Percentiles rank a stretch among this genome's conserved stretches.
Evolutionary conservation across 1,140 invertebrate genomes (phyloP).

Genomic region (Hetaerina americana): DNA sequence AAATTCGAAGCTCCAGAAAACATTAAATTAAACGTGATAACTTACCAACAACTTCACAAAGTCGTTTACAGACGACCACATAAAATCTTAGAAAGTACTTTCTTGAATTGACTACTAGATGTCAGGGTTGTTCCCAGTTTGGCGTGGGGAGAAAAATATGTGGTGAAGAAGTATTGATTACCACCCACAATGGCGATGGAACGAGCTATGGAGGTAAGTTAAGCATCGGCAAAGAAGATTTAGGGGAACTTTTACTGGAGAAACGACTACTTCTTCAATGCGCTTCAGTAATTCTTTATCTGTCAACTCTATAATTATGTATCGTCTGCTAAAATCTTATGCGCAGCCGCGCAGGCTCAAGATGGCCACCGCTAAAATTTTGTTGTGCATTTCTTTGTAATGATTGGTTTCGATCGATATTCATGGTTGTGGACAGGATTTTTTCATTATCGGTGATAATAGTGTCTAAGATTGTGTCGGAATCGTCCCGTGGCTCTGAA

Average conservation of each 20-base stretch:
- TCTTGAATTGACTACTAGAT: slow-evolving; percentile 9
- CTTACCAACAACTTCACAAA: too few relatives aligned
- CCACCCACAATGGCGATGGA: background rate
- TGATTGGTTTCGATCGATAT: slow-evolving; percentile 22
- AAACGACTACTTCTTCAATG: background rate
- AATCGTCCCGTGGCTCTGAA: slow-evolving; percentile 7
- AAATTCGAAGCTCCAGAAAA: too few relatives aligned
- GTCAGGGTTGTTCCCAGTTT: slow-evolving; percentile 8
- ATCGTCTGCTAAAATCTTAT: slow-evolving; percentile 32
- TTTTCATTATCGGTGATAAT: slow-evolving; percentile 18
- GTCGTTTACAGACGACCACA: too few relatives aligned
- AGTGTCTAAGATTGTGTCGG: slow-evolving; percentile 13
- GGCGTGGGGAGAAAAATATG: background rate
- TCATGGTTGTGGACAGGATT: slow-evolving; percentile 18
- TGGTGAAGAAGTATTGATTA: background rate
- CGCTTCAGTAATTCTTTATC: background rate
- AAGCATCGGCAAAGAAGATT: background rate
- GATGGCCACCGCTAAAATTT: slow-evolving; percentile 23
- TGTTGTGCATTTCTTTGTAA: slow-evolving; percentile 17
- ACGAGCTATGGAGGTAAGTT: background rate
- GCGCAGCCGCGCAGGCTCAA: slow-evolving; percentile 38
- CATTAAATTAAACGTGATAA: too few relatives aligned
- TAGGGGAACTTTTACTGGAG: background rate
- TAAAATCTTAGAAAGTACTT: too few relatives aligned
- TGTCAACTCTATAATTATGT: slow-evolving; percentile 19